phyloP scores from a whole-genome alignment of 2,113 vertebrate genomes.

The Oceanites oceanicus region DNA sequence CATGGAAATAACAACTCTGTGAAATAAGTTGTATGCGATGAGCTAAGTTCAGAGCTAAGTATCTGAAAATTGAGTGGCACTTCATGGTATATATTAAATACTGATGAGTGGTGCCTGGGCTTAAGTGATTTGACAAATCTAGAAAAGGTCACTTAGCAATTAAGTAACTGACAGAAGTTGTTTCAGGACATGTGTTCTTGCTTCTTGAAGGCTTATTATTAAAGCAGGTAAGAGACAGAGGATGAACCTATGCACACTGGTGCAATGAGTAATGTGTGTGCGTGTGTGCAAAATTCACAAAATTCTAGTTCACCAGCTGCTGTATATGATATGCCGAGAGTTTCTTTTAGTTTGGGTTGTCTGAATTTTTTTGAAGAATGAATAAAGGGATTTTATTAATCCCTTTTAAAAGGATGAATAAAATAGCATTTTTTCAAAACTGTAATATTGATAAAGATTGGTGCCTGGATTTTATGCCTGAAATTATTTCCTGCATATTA shows the following conservation, averaged over 20 bases:
- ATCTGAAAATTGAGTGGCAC: not conserved
- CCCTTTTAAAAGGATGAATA: not conserved
- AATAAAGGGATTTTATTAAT: not conserved
- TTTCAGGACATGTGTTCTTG: not conserved
- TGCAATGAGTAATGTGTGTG: not conserved
- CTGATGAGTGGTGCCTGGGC: not conserved
- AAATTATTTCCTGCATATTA: not conserved
- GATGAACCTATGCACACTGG: not conserved
- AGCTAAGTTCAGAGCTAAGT: not conserved
- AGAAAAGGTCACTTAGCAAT: conserved; percentile 31
- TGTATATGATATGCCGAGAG: not conserved
- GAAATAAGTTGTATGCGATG: not conserved
- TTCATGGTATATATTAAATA: conserved; percentile 3
- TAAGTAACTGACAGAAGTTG: not conserved
- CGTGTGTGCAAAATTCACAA: not conserved
- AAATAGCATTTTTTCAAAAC: not conserved
- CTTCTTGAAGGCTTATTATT: conserved; percentile 11
- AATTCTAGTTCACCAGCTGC: not conserved
- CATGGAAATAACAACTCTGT: not conserved
- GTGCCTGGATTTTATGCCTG: not conserved
- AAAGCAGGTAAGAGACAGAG: conserved; percentile 13
- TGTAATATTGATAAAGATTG: not conserved
- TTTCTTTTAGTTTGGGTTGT: not conserved
- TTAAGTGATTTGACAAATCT: not conserved
- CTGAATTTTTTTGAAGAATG: not conserved